A percentile compares a stretch with the other conserved stretches of the same genome.
phyloP scores from a whole-genome alignment of 2,797 vertebrate species.

The Pachyuromys duprasi region DNA sequence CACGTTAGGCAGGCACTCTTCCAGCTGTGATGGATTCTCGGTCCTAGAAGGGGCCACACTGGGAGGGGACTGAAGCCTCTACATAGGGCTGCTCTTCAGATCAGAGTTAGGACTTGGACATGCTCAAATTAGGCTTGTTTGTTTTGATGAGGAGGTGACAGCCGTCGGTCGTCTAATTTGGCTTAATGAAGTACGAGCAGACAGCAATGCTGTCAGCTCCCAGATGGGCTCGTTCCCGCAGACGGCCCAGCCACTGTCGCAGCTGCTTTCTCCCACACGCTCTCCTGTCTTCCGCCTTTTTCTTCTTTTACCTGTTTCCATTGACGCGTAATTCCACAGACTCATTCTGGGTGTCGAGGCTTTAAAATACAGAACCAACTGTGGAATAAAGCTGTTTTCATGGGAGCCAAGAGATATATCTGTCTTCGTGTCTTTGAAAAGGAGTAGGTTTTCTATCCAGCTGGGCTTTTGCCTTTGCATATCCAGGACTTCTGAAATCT shows the following conservation, averaged over 20 bases:
- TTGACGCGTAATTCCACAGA: neutral
- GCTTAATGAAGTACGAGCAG: conserved; percentile 69
- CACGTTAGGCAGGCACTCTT: neutral
- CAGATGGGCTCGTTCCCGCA: conserved; percentile 64
- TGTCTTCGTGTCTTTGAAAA: neutral
- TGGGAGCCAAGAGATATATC: neutral
- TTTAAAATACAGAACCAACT: neutral
- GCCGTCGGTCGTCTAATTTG: conserved; percentile 67
- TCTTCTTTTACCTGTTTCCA: conserved; percentile 54
- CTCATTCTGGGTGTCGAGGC: neutral
- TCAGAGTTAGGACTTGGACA: neutral
- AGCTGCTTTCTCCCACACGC: conserved; percentile 32
- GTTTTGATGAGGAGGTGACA: conserved; percentile 71
- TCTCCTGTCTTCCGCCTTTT: conserved; percentile 13
- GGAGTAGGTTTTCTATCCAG: conserved; percentile 13
- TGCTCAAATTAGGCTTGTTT: conserved; percentile 63
- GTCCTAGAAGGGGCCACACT: neutral
- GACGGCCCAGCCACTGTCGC: neutral
- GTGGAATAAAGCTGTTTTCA: neutral
- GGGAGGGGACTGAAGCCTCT: neutral
- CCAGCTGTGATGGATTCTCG: too few species aligned
- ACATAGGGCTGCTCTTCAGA: neutral
- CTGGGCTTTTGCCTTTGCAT: conserved; percentile 11
- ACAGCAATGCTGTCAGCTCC: conserved; percentile 55
- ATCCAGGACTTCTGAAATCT: conserved; percentile 40